phyloP scores from a whole-genome alignment of 1,140 invertebrate genomes.

The Bursaphelenchus mucronatus region DNA sequence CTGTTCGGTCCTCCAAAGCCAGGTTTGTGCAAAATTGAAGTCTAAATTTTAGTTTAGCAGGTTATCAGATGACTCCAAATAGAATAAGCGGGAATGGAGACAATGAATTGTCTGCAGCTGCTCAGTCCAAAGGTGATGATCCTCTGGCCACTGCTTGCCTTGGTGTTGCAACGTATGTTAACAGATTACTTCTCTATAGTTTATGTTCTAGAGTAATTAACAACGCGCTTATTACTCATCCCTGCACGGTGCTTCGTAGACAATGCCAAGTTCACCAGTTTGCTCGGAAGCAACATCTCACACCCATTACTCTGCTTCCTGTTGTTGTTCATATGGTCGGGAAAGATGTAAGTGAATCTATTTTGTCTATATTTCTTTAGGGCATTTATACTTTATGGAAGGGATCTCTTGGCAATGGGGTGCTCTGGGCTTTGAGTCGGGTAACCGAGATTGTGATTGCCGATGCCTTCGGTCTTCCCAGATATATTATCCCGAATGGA shows the following conservation, averaged over 20 bases:
- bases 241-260: slow-evolving; percentile 30
- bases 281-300: slow-evolving; percentile 21
- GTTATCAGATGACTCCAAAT: no score
- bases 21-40: no score
- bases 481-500: slow-evolving; percentile 37
- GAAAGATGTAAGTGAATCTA: slow-evolving; percentile 24
- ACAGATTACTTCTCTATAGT: background rate
- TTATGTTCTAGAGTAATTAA: slow-evolving; percentile 24
- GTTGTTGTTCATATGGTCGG: slow-evolving; percentile 24
- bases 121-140: slow-evolving; percentile 12
- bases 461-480: slow-evolving; percentile 41
- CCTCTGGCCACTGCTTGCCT: slow-evolving; percentile 19
- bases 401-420: slow-evolving; percentile 37
- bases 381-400: slow-evolving; percentile 42
- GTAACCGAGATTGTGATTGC: slow-evolving; percentile 41
- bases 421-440: slow-evolving; percentile 32
- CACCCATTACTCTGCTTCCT: slow-evolving; percentile 24
- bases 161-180: slow-evolving; percentile 15
- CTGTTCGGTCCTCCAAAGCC: no score
- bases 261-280: slow-evolving; percentile 35
- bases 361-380: slow-evolving; percentile 14
- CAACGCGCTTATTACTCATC: slow-evolving; percentile 31
- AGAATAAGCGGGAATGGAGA: background rate
- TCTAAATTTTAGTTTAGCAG: no score
- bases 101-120: background rate